Conservation (phyloP, 2,888 invertebrate species). For the Bimastos eiseni region DNA sequence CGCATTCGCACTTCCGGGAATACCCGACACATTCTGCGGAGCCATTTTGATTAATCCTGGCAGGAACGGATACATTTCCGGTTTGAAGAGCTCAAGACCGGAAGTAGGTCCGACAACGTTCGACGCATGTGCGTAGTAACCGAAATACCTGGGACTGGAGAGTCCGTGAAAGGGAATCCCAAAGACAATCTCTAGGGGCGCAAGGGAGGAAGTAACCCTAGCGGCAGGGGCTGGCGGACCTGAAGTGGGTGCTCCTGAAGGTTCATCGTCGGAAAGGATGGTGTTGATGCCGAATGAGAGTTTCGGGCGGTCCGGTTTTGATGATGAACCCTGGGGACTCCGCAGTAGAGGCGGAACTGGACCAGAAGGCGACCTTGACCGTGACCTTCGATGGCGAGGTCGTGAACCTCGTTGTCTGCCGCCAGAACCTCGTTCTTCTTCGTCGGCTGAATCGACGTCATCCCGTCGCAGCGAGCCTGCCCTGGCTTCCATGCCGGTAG, state of each 20-base stretch:
- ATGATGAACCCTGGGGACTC: neutral
- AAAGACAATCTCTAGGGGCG: neutral
- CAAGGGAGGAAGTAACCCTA: neutral
- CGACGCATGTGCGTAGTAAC: slow-evolving; percentile 17
- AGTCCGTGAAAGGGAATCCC: slow-evolving; percentile 20
- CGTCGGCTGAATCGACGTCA: neutral
- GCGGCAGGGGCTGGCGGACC: neutral
- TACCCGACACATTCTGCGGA: neutral
- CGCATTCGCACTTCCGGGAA: neutral
- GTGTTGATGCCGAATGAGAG: slow-evolving; percentile 34
- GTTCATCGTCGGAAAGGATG: slow-evolving; percentile 28
- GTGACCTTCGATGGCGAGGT: neutral
- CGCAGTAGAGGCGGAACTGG: neutral
- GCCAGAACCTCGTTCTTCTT: neutral
- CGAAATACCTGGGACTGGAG: neutral
- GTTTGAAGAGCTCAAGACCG: neutral
- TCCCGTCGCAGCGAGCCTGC: neutral
- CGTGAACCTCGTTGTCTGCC: neutral
- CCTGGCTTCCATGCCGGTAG: neutral
- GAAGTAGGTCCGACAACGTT: neutral
- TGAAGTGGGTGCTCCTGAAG: neutral
- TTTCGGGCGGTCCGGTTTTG: slow-evolving; percentile 14
- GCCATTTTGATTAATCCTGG: neutral
- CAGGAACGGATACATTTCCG: neutral
- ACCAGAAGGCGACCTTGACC: neutral